phyloP scores from a whole-genome alignment of 2,888 invertebrate genomes.

The Pseudolycoriella hygida region DNA sequence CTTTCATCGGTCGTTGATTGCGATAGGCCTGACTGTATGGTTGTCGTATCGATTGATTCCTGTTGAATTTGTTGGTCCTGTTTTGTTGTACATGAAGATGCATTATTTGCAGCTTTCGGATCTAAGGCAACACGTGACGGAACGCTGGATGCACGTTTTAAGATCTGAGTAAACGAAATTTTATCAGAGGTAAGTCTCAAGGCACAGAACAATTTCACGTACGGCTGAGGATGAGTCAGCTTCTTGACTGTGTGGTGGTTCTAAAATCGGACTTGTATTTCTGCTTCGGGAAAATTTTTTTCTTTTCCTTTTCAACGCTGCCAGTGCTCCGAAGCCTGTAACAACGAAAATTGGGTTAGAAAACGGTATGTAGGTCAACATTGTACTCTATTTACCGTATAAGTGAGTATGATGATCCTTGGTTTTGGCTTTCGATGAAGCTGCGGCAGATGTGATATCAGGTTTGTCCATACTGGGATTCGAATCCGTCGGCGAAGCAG shows the following conservation, averaged over 20 bases:
- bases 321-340: conserved; percentile 39
- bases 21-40: conserved; percentile 5
- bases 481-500: conserved; percentile 51
- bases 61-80: conserved; percentile 23
- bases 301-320: conserved; percentile 58
- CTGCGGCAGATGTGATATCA: conserved; percentile 6
- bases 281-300: conserved; percentile 71
- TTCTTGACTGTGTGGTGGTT: conserved; percentile 13
- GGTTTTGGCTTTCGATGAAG: conserved; percentile 1
- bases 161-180: conserved; percentile 25
- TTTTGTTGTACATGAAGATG: conserved; percentile 10
- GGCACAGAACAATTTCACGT: too few relatives aligned
- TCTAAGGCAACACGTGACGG: conserved; percentile 25
- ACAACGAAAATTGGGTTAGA: too few relatives aligned
- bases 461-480: conserved; percentile 30
- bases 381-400: neutral
- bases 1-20: conserved; percentile 11
- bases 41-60: neutral
- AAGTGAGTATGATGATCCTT: conserved; percentile 7
- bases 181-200: too few relatives aligned
- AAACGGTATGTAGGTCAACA: too few relatives aligned
- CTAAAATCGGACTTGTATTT: conserved; percentile 40
- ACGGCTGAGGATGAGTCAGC: neutral
- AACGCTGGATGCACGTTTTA: conserved; percentile 54
- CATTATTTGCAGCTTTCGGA: neutral